Evolutionary conservation across 1,140 invertebrate genomes (phyloP), one percentile per base, ranked within the genome.

Genomic region (Penaeus chinensis): DNA sequence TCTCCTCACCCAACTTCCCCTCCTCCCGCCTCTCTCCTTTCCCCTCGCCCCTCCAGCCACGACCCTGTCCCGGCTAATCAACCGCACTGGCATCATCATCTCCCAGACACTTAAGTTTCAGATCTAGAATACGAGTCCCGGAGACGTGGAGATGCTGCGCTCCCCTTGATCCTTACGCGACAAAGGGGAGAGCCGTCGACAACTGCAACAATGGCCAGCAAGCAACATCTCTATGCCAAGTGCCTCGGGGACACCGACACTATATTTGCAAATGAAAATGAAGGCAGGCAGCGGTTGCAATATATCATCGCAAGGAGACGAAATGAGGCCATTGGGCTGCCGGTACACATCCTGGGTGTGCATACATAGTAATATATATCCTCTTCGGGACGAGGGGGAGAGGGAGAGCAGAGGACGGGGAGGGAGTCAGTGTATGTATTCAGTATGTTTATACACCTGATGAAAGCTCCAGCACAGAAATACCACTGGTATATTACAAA

Each of bases 171-270:
- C 85, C 85, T 63, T 82, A 60, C 78, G 37, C 66, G 78, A 87
- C 85, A 82, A 87, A 82, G 82, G 82, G 85, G 82, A 82, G 65
- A 62, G 85, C 69, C 47, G 3, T n/a, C 65, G 79, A 82, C 78
- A 82, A 61, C 65, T 24, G 20, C 78, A 27, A 61, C 78, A 82
- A 87, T 63, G 60, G 66, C 19, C 18, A 20, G 61, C 85, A 87
- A 87, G 85, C 82, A 87, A 87, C 85, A 87, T 87, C 79, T 82
- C 85, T 87, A 87, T 87, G 85, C 85, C 85, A 87, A 87, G 78
- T 87, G 79, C 85, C 85, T 71, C 63, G 78, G 60, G 76, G 85
- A 87, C 85, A 87, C 81, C 65, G 66, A 74, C 85, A 69, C 85
- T 60, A 79, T 61, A 87, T 74, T n/a, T 81, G 85, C 78, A 76